Evolutionary conservation across 2,888 invertebrate species (phyloP).

Genomic region (Drosophila colorata): DNA sequence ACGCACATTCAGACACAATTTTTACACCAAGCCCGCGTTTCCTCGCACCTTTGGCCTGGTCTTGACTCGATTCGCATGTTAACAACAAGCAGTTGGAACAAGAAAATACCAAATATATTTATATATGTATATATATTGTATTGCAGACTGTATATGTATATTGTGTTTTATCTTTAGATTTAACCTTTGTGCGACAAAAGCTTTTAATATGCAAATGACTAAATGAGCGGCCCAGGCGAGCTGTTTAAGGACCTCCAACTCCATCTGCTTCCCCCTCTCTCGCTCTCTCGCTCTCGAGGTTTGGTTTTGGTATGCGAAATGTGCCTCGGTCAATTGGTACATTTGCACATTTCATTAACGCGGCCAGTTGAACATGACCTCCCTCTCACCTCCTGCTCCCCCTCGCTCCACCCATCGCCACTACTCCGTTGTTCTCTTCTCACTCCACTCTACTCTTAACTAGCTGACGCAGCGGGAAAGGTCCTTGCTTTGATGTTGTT

Average conservation of each 20-base stretch:
- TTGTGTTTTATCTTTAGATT: slow-evolving; percentile 77
- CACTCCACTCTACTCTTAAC: slow-evolving; percentile 52
- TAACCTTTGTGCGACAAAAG: slow-evolving; percentile 82
- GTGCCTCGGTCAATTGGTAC: slow-evolving; percentile 75
- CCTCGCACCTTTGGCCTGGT: slow-evolving; percentile 25
- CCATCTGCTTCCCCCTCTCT: background rate
- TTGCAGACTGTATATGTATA: slow-evolving; percentile 24
- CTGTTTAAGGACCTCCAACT: slow-evolving; percentile 32
- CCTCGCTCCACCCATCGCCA: background rate
- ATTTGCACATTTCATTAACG: slow-evolving; percentile 81
- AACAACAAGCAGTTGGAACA: slow-evolving; percentile 57
- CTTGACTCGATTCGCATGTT: slow-evolving; percentile 75
- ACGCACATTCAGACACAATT: slow-evolving; percentile 64
- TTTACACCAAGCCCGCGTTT: background rate
- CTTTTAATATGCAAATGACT: slow-evolving; percentile 81
- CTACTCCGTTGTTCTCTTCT: slow-evolving; percentile 2
- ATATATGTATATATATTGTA: slow-evolving; percentile 14
- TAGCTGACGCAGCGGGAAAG: slow-evolving; percentile 71
- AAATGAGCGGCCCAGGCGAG: slow-evolving; percentile 66
- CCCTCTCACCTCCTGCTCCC: slow-evolving; percentile 7
- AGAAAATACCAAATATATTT: slow-evolving; percentile 27
- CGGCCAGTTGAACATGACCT: slow-evolving; percentile 52
- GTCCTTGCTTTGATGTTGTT: slow-evolving; percentile 69
- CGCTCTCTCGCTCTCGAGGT: background rate
- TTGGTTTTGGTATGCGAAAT: slow-evolving; percentile 54